Percentiles rank a stretch among this genome's conserved stretches.
phyloP scores from a whole-genome alignment of 2,113 vertebrate species.

The Riparia riparia region DNA sequence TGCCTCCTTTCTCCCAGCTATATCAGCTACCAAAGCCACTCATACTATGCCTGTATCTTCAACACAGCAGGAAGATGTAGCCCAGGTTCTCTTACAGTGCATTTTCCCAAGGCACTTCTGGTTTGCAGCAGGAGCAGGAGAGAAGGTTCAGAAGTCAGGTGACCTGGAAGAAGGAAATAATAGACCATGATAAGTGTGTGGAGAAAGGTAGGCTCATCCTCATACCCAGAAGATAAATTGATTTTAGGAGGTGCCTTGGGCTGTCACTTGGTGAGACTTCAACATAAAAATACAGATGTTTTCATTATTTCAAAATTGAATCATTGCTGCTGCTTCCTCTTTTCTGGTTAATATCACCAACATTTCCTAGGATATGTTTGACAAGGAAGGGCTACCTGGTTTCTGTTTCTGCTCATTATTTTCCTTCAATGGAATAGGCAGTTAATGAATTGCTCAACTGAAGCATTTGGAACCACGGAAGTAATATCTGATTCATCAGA shows the following conservation, averaged over 20 bases:
- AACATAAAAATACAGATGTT: background rate
- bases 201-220: background rate
- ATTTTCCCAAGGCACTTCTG: background rate
- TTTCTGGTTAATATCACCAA: background rate
- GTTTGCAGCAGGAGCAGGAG: background rate
- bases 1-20: background rate
- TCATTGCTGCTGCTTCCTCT: background rate
- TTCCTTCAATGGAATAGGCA: background rate
- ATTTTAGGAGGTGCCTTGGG: background rate
- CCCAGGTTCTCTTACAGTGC: background rate
- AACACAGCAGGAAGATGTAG: background rate
- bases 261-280: background rate
- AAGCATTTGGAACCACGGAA: background rate
- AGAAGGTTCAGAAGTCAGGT: background rate
- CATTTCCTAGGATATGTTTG: constrained; percentile 4
- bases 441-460: background rate
- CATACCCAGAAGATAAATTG: background rate
- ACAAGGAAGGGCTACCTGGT: background rate
- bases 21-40: background rate
- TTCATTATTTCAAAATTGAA: background rate
- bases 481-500: background rate
- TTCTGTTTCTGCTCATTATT: background rate
- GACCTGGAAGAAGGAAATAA: background rate
- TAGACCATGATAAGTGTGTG: background rate
- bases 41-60: background rate